A percentile compares a stretch with the other conserved stretches of the same genome.
phyloP scores from a whole-genome alignment of 2,113 vertebrate species.

The Python bivittatus region DNA sequence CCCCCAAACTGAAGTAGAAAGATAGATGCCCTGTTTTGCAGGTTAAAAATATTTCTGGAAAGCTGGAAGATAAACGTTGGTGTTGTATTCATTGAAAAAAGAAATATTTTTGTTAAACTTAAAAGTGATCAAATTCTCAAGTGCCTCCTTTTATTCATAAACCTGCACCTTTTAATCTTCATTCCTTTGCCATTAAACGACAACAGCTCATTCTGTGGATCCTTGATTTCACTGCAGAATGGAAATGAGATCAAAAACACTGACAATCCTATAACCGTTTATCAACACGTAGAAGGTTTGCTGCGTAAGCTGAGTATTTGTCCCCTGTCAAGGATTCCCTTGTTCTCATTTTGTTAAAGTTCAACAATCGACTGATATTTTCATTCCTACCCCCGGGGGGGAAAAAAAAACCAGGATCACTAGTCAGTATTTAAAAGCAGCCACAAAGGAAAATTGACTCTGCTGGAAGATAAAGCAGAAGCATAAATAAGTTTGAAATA shows the following conservation, averaged over 20 bases:
- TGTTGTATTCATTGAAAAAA: not conserved
- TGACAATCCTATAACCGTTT: constrained; percentile 19
- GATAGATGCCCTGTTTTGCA: not conserved
- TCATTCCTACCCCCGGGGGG: not conserved
- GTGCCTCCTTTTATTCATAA: not conserved
- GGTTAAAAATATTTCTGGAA: not conserved
- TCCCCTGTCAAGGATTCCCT: not conserved
- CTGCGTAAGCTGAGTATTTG: not conserved
- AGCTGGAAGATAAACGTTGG: not conserved
- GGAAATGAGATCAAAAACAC: constrained; percentile 7
- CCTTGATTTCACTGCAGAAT: not conserved
- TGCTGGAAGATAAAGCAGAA: constrained; percentile 12
- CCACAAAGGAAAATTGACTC: not conserved
- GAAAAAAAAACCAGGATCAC: fast-evolving
- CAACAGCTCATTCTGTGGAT: no score
- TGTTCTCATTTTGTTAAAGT: constrained; percentile 3
- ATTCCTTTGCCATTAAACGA: not conserved
- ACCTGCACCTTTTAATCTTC: not conserved
- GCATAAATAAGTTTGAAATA: not conserved
- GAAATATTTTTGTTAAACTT: not conserved
- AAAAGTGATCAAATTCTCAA: not conserved
- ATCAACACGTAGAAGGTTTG: not conserved
- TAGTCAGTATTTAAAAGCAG: not conserved
- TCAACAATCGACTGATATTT: constrained; percentile 25
- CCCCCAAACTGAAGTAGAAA: not conserved